A percentile compares a stretch with the other conserved stretches of the same genome.
Evolutionary conservation across 2,797 vertebrate species (phyloP).

Genomic region (Lacerta bilineata): DNA sequence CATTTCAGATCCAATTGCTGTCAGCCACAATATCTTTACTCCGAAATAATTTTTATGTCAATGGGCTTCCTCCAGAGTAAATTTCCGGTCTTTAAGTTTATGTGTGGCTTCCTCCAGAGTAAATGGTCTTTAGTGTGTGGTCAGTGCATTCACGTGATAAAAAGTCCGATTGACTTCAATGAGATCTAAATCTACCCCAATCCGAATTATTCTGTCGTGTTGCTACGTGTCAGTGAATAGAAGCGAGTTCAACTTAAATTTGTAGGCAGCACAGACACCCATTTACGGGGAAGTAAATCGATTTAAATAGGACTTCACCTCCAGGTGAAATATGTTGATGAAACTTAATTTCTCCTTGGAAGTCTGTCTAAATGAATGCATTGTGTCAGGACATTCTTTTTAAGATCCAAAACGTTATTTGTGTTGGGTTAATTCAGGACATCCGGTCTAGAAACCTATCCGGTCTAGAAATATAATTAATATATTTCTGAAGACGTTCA

Average conservation of each 20-base stretch:
- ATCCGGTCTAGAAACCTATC: too few relatives aligned
- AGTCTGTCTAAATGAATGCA: not conserved
- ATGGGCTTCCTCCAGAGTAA: not conserved
- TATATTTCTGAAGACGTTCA: not conserved
- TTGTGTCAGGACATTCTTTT: too few relatives aligned
- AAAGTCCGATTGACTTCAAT: too few relatives aligned
- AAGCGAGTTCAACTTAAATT: too few relatives aligned
- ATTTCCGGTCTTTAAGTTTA: fast-evolving
- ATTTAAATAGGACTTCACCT: not conserved
- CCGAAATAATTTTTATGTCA: not conserved
- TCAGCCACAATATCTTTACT: not conserved
- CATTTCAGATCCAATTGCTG: not conserved
- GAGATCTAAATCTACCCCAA: not conserved
- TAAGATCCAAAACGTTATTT: not conserved
- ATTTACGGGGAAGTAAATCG: not conserved
- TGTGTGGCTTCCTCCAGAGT: not conserved
- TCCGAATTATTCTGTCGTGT: not conserved
- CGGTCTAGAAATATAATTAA: not conserved
- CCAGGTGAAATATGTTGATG: not conserved
- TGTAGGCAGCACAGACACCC: not conserved
- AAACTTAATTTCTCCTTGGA: not conserved
- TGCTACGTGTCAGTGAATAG: too few relatives aligned
- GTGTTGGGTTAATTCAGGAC: not conserved
- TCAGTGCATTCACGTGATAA: too few relatives aligned
- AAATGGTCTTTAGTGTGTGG: not conserved